Evolutionary conservation across 2,888 invertebrate species (phyloP).

Genomic region (Hemaris fuciformis): DNA sequence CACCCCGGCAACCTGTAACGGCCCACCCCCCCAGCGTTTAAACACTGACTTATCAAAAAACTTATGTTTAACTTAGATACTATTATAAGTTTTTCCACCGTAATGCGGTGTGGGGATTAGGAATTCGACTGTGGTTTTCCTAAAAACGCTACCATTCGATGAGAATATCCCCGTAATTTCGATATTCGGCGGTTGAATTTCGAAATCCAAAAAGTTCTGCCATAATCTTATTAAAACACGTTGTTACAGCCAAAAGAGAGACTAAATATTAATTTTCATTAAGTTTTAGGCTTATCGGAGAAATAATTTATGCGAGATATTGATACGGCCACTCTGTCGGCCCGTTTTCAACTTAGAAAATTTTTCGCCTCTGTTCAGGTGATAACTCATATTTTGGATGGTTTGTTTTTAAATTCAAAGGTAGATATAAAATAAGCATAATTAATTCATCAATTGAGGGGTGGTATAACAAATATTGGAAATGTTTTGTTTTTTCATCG

Average conservation of each 20-base stretch:
- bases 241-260: slow-evolving; percentile 32
- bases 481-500: background rate
- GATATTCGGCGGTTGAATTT: slow-evolving; percentile 23
- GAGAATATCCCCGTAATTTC: slow-evolving; percentile 34
- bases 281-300: slow-evolving; percentile 26
- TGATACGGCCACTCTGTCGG: slow-evolving; percentile 18
- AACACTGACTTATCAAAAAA: slow-evolving; percentile 81
- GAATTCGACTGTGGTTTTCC: slow-evolving; percentile 31
- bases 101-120: slow-evolving; percentile 33
- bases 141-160: slow-evolving; percentile 28
- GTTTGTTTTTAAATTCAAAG: background rate
- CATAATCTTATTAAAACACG: slow-evolving; percentile 42
- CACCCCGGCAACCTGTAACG: slow-evolving; percentile 71
- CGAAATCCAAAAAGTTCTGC: slow-evolving; percentile 36
- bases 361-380: background rate
- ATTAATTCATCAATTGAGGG: background rate
- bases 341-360: background rate
- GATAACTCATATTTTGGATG: background rate
- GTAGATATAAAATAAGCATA: background rate
- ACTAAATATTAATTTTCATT: slow-evolving; percentile 26
- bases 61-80: slow-evolving; percentile 76
- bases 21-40: slow-evolving; percentile 72
- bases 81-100: slow-evolving; percentile 65
- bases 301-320: slow-evolving; percentile 32
- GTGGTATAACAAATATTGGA: background rate